phyloP scores from a whole-genome alignment of 2,113 vertebrate genomes.

The Ahaetulla prasina region DNA sequence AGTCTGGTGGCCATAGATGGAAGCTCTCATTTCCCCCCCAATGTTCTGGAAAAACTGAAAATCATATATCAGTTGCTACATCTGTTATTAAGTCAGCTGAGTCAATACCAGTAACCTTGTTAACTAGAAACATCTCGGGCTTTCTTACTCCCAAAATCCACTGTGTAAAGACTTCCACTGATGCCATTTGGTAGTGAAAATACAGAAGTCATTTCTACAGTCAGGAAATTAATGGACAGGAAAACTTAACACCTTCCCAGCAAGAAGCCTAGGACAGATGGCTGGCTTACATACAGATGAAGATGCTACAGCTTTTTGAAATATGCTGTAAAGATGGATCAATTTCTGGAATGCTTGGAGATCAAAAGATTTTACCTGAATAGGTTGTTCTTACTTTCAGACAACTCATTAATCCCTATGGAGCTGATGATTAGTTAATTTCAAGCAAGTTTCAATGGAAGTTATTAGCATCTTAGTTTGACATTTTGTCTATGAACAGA shows the following conservation, averaged over 20 bases:
- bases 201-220: conserved; percentile 3
- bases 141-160: neutral
- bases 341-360: neutral
- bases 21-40: neutral
- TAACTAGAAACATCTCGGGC: conserved; percentile 9
- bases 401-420: neutral
- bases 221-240: neutral
- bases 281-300: neutral
- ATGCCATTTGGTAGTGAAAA: conserved; percentile 1
- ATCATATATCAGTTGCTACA: conserved; percentile 12
- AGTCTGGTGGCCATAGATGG: conserved; percentile 1
- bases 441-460: neutral
- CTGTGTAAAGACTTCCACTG: neutral
- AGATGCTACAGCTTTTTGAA: neutral
- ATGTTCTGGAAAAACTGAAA: conserved; percentile 21
- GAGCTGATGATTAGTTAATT: neutral
- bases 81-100: conserved; percentile 23
- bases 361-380: neutral
- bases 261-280: neutral
- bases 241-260: neutral
- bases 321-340: neutral
- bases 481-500: neutral
- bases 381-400: neutral
- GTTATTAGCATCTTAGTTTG: neutral
- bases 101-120: conserved; percentile 22